A percentile compares a stretch with the other conserved stretches of the same genome.
Evolutionary conservation across 2,888 invertebrate species (phyloP).

Genomic region (Callinectes sapidus): DNA sequence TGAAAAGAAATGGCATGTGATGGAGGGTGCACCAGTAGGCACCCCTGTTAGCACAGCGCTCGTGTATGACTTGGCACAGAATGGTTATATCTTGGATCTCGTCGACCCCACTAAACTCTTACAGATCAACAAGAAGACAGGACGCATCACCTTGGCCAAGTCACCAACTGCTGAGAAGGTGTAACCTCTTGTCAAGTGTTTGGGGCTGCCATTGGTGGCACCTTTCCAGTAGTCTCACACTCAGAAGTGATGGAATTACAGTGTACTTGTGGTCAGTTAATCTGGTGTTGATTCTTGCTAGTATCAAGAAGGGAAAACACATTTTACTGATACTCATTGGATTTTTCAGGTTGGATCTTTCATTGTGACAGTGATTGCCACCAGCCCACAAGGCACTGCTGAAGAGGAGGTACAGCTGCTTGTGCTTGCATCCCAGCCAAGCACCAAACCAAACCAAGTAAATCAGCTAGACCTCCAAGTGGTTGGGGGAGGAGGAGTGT

Average conservation of each 20-base stretch:
- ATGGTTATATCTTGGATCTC: slow-evolving; percentile 29
- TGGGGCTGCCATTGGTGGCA: background rate
- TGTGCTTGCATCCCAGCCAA: background rate
- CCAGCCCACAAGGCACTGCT: slow-evolving; percentile 4
- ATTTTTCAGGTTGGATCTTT: slow-evolving; percentile 53
- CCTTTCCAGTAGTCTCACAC: too few species aligned
- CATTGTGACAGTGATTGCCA: slow-evolving; percentile 39
- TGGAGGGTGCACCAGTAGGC: slow-evolving; percentile 42
- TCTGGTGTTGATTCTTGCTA: too few species aligned
- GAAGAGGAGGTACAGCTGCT: slow-evolving; percentile 51
- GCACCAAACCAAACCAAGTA: background rate
- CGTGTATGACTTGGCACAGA: slow-evolving; percentile 47
- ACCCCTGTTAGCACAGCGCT: slow-evolving; percentile 40
- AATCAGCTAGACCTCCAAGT: slow-evolving; percentile 46
- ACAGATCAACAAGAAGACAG: slow-evolving; percentile 47
- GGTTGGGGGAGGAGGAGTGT: background rate
- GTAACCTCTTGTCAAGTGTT: background rate
- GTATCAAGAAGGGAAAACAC: background rate
- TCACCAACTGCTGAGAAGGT: slow-evolving; percentile 50
- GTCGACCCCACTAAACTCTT: slow-evolving; percentile 50
- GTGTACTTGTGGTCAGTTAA: background rate
- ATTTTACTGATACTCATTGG: background rate
- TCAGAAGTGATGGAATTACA: too few species aligned
- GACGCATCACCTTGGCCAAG: slow-evolving; percentile 56
- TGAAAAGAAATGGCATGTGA: slow-evolving; percentile 44